Evolutionary conservation across 2,113 vertebrate genomes (phyloP).

Genomic region (Hypomesus transpacificus): DNA sequence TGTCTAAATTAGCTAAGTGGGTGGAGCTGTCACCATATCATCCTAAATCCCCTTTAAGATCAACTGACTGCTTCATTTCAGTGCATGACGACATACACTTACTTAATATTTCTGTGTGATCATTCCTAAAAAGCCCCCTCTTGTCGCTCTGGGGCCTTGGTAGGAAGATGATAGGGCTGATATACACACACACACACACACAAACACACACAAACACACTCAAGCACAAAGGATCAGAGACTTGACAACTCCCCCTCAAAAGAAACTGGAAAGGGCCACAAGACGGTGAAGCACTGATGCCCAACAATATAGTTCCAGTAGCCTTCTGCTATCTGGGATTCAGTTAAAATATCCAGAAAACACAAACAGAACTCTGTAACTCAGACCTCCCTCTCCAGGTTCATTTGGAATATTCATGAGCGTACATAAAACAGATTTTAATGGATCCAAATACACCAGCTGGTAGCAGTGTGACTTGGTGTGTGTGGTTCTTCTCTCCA

Average conservation of each 20-base stretch:
- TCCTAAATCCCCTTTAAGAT: no score
- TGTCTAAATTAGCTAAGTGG: constrained; percentile 39
- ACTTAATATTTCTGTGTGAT: constrained; percentile 39
- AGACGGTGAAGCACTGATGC: no score
- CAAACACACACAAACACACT: constrained; percentile 10
- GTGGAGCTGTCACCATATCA: constrained; percentile 24
- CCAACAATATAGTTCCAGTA: no score
- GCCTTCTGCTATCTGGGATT: no score
- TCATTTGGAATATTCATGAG: no score
- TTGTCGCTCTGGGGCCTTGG: background rate
- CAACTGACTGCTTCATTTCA: no score
- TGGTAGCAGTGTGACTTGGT: background rate
- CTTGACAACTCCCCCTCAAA: constrained; percentile 12
- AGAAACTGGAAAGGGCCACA: no score
- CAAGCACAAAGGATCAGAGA: background rate
- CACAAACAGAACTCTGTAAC: no score
- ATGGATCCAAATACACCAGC: background rate
- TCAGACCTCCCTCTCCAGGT: no score
- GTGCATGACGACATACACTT: background rate
- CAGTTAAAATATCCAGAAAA: no score
- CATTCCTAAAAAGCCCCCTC: constrained; percentile 21
- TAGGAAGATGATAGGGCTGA: background rate
- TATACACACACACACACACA: constrained; percentile 15
- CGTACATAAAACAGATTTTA: no score
- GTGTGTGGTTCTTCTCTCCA: constrained; percentile 19